A percentile compares a stretch with the other conserved stretches of the same genome.
Evolutionary conservation across 2,888 invertebrate species (phyloP).

Genomic region (Eristalis pertinax): DNA sequence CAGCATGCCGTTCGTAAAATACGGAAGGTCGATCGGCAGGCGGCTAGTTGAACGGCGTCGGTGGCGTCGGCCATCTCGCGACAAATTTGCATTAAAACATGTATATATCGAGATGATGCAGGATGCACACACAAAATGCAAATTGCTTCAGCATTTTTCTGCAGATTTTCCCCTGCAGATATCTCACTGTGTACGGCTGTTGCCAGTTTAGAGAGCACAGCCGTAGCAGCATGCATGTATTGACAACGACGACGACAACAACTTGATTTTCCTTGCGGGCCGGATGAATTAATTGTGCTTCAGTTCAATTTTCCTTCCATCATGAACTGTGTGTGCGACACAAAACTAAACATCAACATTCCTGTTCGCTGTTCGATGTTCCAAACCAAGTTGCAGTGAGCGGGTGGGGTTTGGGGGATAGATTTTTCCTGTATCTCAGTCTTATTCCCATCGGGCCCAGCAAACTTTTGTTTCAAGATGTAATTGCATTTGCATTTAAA

Average conservation of each 20-base stretch:
- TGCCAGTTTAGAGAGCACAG: slow-evolving; percentile 3
- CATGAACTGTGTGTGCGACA: slow-evolving; percentile 24
- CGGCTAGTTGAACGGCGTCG: slow-evolving; percentile 8
- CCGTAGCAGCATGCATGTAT: slow-evolving; percentile 6
- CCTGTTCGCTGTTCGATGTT: slow-evolving; percentile 38
- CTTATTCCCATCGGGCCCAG: slow-evolving; percentile 31
- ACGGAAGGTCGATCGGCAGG: slow-evolving; percentile 32
- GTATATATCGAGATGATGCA: slow-evolving; percentile 65
- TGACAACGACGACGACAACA: slow-evolving; percentile 52
- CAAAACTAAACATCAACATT: slow-evolving; percentile 50
- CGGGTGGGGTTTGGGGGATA: not conserved
- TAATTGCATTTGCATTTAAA: slow-evolving; percentile 68
- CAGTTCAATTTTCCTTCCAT: slow-evolving; percentile 60
- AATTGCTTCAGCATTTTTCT: slow-evolving; percentile 60
- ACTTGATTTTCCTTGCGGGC: slow-evolving; percentile 68
- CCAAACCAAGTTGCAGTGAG: not conserved
- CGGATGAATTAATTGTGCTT: slow-evolving; percentile 72
- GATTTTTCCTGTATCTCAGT: slow-evolving; percentile 25
- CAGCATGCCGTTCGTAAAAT: slow-evolving; percentile 18
- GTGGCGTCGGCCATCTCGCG: slow-evolving; percentile 62
- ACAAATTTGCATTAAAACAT: slow-evolving; percentile 71
- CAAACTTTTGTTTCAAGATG: slow-evolving; percentile 57
- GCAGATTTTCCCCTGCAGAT: slow-evolving; percentile 60
- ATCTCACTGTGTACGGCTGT: slow-evolving; percentile 10
- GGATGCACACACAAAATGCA: slow-evolving; percentile 71